phyloP scores from a whole-genome alignment of 92 coral and sea anemone species.

The Parazoanthus atlanticus region DNA sequence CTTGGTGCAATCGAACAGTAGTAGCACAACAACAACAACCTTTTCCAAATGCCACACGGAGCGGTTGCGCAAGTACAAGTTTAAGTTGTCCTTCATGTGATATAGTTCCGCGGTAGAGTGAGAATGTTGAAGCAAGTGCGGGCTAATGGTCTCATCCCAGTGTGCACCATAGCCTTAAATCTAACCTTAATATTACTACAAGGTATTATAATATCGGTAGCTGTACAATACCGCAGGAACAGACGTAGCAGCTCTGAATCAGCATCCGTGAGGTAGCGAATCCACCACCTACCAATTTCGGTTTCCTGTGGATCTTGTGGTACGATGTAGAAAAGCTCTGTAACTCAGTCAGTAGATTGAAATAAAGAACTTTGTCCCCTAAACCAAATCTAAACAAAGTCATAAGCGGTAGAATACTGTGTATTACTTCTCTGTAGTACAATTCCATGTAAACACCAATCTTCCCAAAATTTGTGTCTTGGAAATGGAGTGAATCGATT shows the following conservation, averaged over 20 bases:
- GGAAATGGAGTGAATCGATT: too few species aligned
- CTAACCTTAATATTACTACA: constrained; percentile 37
- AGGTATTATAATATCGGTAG: constrained; percentile 50
- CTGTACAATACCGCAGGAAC: constrained; percentile 58
- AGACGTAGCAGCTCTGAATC: constrained; percentile 39
- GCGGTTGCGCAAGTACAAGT: constrained; percentile 43
- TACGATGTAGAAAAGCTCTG: constrained; percentile 9
- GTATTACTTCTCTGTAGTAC: too few species aligned
- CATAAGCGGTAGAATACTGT: too few species aligned
- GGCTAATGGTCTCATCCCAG: constrained; percentile 50
- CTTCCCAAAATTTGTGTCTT: too few species aligned
- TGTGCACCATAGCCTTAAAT: constrained; percentile 45
- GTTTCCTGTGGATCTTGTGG: constrained; percentile 30
- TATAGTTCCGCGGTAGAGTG: constrained; percentile 49
- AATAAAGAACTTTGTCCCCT: too few species aligned
- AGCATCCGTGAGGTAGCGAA: constrained; percentile 34
- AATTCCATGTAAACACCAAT: too few species aligned
- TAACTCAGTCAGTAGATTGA: constrained; percentile 33
- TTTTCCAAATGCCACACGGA: constrained; percentile 44
- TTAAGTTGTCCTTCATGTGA: constrained; percentile 44
- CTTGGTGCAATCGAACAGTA: background rate
- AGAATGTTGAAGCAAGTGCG: constrained; percentile 53
- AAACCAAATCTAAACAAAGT: too few species aligned
- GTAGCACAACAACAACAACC: background rate
- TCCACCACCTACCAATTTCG: constrained; percentile 47